Evolutionary conservation across 2,797 vertebrate species (phyloP).

Genomic region (Thunnus albacares): DNA sequence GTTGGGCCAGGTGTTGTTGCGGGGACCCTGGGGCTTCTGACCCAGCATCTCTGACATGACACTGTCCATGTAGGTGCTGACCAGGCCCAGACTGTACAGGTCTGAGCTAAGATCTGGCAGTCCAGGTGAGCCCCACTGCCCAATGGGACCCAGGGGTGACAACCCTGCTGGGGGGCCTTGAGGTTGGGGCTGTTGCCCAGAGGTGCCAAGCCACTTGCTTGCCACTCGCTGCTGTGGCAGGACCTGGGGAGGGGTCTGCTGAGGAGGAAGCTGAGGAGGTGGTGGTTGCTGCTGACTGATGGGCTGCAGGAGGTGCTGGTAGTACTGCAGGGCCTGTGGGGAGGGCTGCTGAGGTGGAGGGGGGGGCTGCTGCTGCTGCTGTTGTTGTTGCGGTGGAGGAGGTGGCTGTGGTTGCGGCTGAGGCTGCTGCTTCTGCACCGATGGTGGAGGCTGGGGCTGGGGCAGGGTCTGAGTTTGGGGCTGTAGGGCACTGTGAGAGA

Average conservation of each 20-base stretch:
- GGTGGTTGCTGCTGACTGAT: constrained; percentile 88
- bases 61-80: constrained; percentile 99
- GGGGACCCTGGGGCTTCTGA: constrained; percentile 96
- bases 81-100: constrained; percentile 96
- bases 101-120: constrained; percentile 96
- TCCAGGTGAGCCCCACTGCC: constrained; percentile 92
- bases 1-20: constrained; percentile 99
- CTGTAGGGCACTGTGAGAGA: constrained; percentile 87
- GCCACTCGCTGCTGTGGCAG: constrained; percentile 89
- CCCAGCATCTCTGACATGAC: constrained; percentile 97
- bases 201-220: constrained; percentile 91
- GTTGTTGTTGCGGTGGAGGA: constrained; percentile 73
- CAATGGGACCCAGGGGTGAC: constrained; percentile 90
- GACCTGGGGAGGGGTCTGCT: constrained; percentile 84
- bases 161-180: constrained; percentile 90
- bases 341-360: constrained; percentile 80
- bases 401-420: constrained; percentile 72
- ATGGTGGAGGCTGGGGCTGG: constrained; percentile 69
- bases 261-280: constrained; percentile 84
- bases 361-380: constrained; percentile 65
- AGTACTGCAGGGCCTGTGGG: constrained; percentile 90
- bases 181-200: constrained; percentile 86
- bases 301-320: constrained; percentile 95
- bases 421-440: constrained; percentile 70
- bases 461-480: constrained; percentile 85